These are phyloP conservation scores for Hycleus cichorii DNA, from an alignment of 1,140 invertebrate species.

Conservation along the genomic window DNA sequence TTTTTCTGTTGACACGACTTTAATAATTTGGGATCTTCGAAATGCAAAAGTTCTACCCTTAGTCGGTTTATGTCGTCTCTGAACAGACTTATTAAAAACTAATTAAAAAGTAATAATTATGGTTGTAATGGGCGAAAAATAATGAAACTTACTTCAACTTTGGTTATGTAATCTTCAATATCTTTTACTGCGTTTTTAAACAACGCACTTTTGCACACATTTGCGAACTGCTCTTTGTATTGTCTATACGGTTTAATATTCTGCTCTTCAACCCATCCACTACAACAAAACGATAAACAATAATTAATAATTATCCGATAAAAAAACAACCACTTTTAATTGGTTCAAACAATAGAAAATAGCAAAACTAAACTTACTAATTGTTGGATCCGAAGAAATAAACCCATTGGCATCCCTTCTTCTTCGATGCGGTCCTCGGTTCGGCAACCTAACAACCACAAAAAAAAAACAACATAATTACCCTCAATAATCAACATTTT, in stretches of 20 bases:
- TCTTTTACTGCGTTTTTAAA: slow-evolving; percentile 82
- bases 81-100: no score
- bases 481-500: neutral
- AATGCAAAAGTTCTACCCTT: no score
- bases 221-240: slow-evolving; percentile 71
- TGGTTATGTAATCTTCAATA: slow-evolving; percentile 77
- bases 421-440: slow-evolving; percentile 59
- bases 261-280: slow-evolving; percentile 85
- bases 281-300: slow-evolving; percentile 39
- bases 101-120: no score
- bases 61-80: no score
- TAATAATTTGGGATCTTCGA: no score
- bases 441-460: slow-evolving; percentile 57
- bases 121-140: no score
- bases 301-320: neutral
- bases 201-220: slow-evolving; percentile 65
- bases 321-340: no score
- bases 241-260: slow-evolving; percentile 78
- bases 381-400: slow-evolving; percentile 92
- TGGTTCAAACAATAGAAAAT: neutral
- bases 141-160: slow-evolving; percentile 44
- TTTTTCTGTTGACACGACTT: no score
- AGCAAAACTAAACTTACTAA: slow-evolving; percentile 63
- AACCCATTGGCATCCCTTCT: slow-evolving; percentile 68
- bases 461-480: slow-evolving; percentile 2